Evolutionary conservation across 2,113 vertebrate species (phyloP), one percentile per base, ranked within the genome.

Genomic region (Pimephales promelas): DNA sequence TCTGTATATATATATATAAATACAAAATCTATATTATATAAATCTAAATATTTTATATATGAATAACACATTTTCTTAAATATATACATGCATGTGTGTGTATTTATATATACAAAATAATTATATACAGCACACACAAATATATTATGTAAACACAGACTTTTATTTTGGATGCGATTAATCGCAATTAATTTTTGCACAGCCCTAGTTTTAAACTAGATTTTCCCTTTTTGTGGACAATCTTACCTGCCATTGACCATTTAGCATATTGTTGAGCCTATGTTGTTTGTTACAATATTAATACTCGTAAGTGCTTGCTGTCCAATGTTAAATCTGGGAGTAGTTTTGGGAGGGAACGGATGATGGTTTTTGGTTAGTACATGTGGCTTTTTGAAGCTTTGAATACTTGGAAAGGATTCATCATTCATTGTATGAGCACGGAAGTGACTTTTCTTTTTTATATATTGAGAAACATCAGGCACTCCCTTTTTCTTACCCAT

Each of bases 321-420:
- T 68, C 3, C 9, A 36, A 22, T 68, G 34, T 68, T 22, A 40
- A 68, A 40, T 68, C 31, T 40, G 68, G 68, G 68, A 24, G 68
- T 24, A 13, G 83, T 68, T 70, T 47, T 79, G 54, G 66, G 72
- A 87, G 86, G 66, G 85, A 85, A 78, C 49, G 82, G 82, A 82
- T 45, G 57, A 59, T 78, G 73, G 75, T 34, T 62, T 72, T 59
- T 87, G 68, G 56, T 73, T 76, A 68, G 72, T 83, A 62, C 81
- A 83, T 88, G 86, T 89, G 85, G 75, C 84, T 89, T 73, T 84
- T 72, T 72, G 77, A 88, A 83, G 83, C 84, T 87, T 87, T 87
- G 84, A 90, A 89, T 89, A 90, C 87, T 83, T 84, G 83, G 82
- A 86, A 86, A 79, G 86, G 59, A 88, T 86, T 85, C 84, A 89